Evolutionary conservation across 2,113 vertebrate genomes (phyloP).

Genomic region (cat (Felis catus)): F.catus_Fca126_mat1.0 CM031414.1:11266001-11266500

Average conservation of each 20-base stretch:
- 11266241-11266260: not conserved
- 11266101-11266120: slow-evolving; percentile 67
- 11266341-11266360: not conserved
- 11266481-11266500: no score
- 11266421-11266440: not conserved
- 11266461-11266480: no score
- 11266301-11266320: not conserved
- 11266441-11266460: no score
- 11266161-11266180: slow-evolving; percentile 61
- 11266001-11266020: not conserved
- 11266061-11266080: slow-evolving; percentile 59
- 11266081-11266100: slow-evolving; percentile 22
- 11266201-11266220: not conserved
- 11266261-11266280: not conserved
- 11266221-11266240: not conserved
- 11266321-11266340: not conserved
- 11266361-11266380: not conserved
- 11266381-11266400: not conserved
- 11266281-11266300: not conserved
- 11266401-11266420: not conserved
- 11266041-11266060: slow-evolving; percentile 45
- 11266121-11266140: slow-evolving; percentile 75
- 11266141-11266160: slow-evolving; percentile 48
- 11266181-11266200: not conserved
- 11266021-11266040: not conserved